A percentile compares a stretch with the other conserved stretches of the same genome.
Evolutionary conservation across 2,113 vertebrate species (phyloP).

Genomic region (Aldabrachelys gigantea): DNA sequence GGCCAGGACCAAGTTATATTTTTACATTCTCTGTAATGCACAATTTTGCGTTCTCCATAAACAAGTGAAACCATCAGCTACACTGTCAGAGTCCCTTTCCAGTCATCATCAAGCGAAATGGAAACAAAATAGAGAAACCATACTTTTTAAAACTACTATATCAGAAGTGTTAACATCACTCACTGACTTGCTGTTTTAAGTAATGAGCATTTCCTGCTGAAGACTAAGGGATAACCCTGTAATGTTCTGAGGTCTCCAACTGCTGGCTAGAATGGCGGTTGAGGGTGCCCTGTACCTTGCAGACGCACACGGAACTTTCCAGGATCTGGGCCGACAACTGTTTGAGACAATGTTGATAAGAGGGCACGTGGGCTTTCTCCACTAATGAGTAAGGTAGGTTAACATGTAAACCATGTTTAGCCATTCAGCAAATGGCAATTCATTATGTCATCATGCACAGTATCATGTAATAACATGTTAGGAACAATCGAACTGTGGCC

Average conservation of each 20-base stretch:
- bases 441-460: too few relatives aligned
- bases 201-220: neutral
- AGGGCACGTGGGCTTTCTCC: neutral
- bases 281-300: neutral
- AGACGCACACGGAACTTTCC: neutral
- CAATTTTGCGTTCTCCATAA: neutral
- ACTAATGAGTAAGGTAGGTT: neutral
- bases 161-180: neutral
- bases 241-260: neutral
- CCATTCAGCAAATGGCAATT: neutral
- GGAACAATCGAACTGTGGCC: too few relatives aligned
- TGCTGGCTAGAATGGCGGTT: neutral
- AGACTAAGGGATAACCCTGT: neutral
- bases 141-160: neutral
- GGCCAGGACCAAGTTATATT: neutral
- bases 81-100: neutral
- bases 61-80: neutral
- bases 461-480: too few relatives aligned
- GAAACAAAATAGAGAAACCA: neutral
- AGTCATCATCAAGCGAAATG: neutral
- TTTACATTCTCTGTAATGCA: neutral
- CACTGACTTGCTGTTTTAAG: too few relatives aligned
- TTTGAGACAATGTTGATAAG: neutral
- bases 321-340: neutral
- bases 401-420: neutral